A percentile compares a stretch with the other conserved stretches of the same genome.
phyloP scores from a whole-genome alignment of 2,113 vertebrate species.

The Circaetus cinerascens region DNA sequence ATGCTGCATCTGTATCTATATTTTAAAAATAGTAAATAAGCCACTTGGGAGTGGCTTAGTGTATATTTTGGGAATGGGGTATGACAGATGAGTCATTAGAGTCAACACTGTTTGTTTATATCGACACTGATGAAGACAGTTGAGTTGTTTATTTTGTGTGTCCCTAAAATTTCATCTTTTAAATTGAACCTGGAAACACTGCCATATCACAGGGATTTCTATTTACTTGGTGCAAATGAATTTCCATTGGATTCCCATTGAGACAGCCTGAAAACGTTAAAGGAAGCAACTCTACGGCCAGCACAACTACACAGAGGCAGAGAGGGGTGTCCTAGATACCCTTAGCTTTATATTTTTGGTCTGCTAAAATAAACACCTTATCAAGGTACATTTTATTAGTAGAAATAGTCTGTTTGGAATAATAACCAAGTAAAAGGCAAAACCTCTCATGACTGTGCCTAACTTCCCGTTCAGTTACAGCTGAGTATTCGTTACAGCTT shows the following conservation, averaged over 20 bases:
- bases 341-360: background rate
- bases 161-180: background rate
- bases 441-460: background rate
- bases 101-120: background rate
- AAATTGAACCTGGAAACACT: background rate
- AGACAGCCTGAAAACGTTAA: background rate
- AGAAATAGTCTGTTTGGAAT: background rate
- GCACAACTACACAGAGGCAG: background rate
- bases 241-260: background rate
- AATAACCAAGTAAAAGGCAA: background rate
- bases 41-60: background rate
- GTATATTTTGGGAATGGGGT: slow-evolving; percentile 29
- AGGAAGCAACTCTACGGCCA: background rate
- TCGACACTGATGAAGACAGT: background rate
- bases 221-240: background rate
- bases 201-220: background rate
- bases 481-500: background rate
- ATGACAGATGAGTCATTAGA: slow-evolving; percentile 54
- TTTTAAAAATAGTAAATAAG: slow-evolving; percentile 39
- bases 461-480: background rate
- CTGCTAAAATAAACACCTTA: background rate
- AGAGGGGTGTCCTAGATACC: background rate
- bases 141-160: background rate
- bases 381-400: background rate
- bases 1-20: slow-evolving; percentile 60